These are phyloP conservation scores for Akabosia matsudoensis DNA, from an alignment of 1,140 invertebrate genomes.

Conservation along the genomic window DNA sequence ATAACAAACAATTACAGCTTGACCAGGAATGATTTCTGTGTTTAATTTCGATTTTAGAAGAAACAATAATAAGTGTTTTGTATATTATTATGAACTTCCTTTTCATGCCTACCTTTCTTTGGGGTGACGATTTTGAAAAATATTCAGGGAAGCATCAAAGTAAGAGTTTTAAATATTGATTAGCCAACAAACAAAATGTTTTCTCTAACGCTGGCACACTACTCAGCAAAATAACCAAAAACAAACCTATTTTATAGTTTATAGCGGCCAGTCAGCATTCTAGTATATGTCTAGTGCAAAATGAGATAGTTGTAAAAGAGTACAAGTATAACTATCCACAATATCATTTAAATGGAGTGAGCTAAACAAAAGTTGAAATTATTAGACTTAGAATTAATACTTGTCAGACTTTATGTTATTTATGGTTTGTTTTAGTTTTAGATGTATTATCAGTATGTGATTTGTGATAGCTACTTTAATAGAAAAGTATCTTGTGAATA, in stretches of 20 bases:
- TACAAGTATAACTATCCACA: no score
- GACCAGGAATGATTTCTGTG: no score
- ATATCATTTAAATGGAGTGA: no score
- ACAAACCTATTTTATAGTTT: no score
- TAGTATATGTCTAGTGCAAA: no score
- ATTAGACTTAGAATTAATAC: neutral
- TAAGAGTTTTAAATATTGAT: constrained; percentile 28
- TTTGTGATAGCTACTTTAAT: neutral
- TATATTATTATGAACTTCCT: neutral
- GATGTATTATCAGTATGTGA: neutral
- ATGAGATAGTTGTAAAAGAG: no score
- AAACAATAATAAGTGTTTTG: neutral
- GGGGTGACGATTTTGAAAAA: constrained; percentile 11
- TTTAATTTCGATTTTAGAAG: no score
- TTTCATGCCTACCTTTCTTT: neutral
- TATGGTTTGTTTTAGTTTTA: neutral
- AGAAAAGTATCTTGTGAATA: neutral
- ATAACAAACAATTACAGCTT: no score
- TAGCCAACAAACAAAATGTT: neutral
- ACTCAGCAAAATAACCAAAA: no score
- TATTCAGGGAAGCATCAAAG: constrained; percentile 51
- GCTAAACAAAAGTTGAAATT: neutral
- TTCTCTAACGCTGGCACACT: no score
- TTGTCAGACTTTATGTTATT: neutral
- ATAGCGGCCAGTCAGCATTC: no score